Percentiles rank a stretch among this genome's conserved stretches.
Conservation (phyloP, 2,888 invertebrate species). For the Macrophya annulata region DNA sequence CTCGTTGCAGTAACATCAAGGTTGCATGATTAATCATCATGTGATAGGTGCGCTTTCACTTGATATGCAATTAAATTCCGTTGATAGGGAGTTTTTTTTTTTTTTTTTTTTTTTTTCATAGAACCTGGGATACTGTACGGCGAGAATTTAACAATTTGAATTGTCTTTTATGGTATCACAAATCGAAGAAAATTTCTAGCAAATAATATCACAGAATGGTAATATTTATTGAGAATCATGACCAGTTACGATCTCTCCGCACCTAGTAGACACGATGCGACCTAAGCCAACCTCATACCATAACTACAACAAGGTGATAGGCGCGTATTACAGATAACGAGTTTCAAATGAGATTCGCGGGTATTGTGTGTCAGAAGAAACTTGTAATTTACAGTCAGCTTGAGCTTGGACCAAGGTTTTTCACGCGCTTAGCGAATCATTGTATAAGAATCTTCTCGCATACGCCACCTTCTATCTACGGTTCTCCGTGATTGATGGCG, state of each 20-base stretch:
- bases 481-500: conserved; percentile 75
- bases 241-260: background rate
- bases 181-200: background rate
- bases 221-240: background rate
- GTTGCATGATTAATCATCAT: conserved; percentile 46
- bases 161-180: background rate
- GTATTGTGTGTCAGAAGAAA: conserved; percentile 14
- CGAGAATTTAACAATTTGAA: background rate
- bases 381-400: conserved; percentile 29
- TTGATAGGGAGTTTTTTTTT: conserved; percentile 42
- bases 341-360: conserved; percentile 68
- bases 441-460: conserved; percentile 56
- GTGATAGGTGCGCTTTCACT: conserved; percentile 50
- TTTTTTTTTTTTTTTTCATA: too few relatives aligned
- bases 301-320: conserved; percentile 40
- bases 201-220: background rate
- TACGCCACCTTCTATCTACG: conserved; percentile 69
- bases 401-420: conserved; percentile 29
- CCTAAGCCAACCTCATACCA: background rate
- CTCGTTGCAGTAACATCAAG: conserved; percentile 47
- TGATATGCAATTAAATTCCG: conserved; percentile 48
- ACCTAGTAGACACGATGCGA: background rate
- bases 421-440: conserved; percentile 29
- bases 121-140: background rate
- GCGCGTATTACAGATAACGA: conserved; percentile 61